Percentiles rank a stretch among this genome's conserved stretches.
phyloP scores from a whole-genome alignment of 2,113 vertebrate genomes.

The Neolamprologus toae region DNA sequence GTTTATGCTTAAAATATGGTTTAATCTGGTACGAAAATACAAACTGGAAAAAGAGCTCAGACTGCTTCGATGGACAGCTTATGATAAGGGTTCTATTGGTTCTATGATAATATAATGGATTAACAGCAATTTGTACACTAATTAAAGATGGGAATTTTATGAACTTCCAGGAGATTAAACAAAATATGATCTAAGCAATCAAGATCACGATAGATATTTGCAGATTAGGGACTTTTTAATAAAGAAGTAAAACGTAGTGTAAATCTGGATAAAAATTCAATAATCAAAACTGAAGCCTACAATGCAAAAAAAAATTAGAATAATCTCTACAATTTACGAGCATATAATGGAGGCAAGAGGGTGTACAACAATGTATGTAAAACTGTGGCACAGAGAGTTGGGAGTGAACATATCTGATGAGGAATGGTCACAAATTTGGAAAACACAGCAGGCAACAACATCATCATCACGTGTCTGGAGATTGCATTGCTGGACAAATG shows the following conservation, averaged over 20 bases:
- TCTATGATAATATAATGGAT: not conserved
- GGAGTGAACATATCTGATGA: not conserved
- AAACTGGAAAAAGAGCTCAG: not conserved
- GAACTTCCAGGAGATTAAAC: not conserved
- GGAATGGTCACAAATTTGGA: not conserved
- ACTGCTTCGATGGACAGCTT: rapidly evolving
- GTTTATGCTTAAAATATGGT: rapidly evolving
- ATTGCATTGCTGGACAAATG: not conserved
- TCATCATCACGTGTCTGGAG: not conserved
- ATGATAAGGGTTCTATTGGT: not conserved
- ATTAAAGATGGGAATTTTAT: not conserved
- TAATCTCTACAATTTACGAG: not conserved
- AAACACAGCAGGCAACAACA: not conserved
- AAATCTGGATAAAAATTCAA: not conserved
- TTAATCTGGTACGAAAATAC: not conserved
- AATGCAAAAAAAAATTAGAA: not conserved
- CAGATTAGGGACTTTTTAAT: not conserved
- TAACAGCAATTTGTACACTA: not conserved
- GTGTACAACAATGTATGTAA: not conserved
- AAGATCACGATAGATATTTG: rapidly evolving
- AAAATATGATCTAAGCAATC: not conserved
- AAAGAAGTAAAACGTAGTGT: not conserved
- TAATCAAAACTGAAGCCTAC: not conserved
- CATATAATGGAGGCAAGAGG: not conserved
- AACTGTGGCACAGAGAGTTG: not conserved